Base-by-base conservation (phyloP, 2,797 vertebrate species). In the Pseudomugil gertrudae region DNA sequence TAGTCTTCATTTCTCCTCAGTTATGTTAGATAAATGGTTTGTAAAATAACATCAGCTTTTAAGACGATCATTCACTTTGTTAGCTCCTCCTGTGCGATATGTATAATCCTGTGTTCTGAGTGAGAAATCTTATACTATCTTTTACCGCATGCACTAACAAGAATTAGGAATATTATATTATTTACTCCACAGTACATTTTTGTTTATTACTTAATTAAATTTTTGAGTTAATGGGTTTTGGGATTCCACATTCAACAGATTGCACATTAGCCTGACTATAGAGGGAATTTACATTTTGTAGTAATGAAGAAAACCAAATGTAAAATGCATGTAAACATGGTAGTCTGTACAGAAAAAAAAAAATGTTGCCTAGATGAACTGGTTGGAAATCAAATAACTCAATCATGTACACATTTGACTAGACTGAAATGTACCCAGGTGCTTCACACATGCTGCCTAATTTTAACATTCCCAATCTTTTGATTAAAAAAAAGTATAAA, bases 1-100 rank as follows among this genome's bases (percentile, higher is more conserved):
- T 9, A 9, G n/a, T 54, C 13, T 57, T 38, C 4, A 26, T 23
- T 24, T 29, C 30, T 70, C 30, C 21, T 56, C 17, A 52, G n/a
- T 51, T 3, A 57, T 61, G n/a, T 54, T 26, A 7, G 59, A 58
- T 58, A 0, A 60, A 54, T 40, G 45, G 9, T 60, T 73, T 58
- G 32, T 40, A 15, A 64, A 73, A 38, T 40, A 1, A 45, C 54
- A 10, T 70, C n/a, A 43, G 26, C 36, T 60, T 54, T 72, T 4
- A 59, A 14, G 19, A 17, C 26, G 4, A 17, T 21, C 43, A 19
- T 45, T 45, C 17, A 47, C 19, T 2, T 9, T 23, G 9, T 33
- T 61, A 35, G 1, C 1, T 45, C 9, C n/a, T 21, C 43, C 43
- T 10, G 3, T 43, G 3, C n/a, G 21, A 32, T 56, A 5, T 36